Evolutionary conservation across 1,140 invertebrate species (phyloP).

Genomic region (Drosophila melanogaster): DNA sequence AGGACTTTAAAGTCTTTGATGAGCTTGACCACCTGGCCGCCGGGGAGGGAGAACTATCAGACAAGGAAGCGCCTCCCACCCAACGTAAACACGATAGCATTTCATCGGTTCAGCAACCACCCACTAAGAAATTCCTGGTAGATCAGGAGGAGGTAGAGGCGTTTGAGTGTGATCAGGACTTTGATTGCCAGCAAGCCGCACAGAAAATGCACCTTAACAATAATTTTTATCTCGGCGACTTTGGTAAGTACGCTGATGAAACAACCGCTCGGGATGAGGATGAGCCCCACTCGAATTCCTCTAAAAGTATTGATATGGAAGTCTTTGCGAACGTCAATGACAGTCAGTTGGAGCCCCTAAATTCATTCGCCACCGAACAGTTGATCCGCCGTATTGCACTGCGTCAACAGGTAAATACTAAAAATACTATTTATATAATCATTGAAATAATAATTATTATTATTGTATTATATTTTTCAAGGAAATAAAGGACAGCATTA

Average conservation of each 20-base stretch:
- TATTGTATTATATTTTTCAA: slow-evolving; percentile 1
- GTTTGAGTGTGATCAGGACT: slow-evolving; percentile 22
- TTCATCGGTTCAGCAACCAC: slow-evolving; percentile 36
- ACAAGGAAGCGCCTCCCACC: too few relatives aligned
- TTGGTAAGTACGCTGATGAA: background rate
- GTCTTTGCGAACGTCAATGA: background rate
- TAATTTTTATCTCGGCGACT: background rate
- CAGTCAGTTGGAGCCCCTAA: slow-evolving; percentile 1
- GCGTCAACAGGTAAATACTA: slow-evolving; percentile 35
- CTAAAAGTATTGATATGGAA: slow-evolving; percentile 1
- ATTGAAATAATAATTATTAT: background rate
- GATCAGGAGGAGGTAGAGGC: background rate
- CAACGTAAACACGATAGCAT: background rate
- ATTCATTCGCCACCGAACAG: slow-evolving; percentile 13
- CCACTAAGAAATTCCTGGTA: slow-evolving; percentile 31
- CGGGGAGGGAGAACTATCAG: background rate
- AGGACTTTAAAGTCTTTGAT: slow-evolving; percentile 44
- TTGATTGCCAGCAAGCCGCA: slow-evolving; percentile 51
- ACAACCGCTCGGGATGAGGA: background rate
- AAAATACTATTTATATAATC: too few relatives aligned
- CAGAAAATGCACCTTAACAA: slow-evolving; percentile 10
- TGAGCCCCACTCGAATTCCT: background rate
- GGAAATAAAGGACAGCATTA: slow-evolving; percentile 17
- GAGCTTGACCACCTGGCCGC: slow-evolving; percentile 32
- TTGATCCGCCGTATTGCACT: slow-evolving; percentile 39